Evolutionary conservation across 2,888 invertebrate genomes (phyloP).

Genomic region (Agonopterix alstromeriana): DNA sequence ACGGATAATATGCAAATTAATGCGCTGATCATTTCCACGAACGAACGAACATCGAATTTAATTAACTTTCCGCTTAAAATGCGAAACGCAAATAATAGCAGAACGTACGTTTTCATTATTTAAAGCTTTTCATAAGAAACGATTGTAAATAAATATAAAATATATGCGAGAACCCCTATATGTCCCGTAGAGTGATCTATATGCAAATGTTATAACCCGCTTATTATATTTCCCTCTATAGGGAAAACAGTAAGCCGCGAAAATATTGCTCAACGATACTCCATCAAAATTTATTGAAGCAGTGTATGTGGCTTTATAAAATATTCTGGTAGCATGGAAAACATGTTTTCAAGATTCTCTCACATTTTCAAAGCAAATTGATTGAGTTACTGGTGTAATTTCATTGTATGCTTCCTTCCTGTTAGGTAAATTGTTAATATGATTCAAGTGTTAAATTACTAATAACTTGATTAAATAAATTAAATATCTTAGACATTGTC

Average conservation of each 20-base stretch:
- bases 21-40: too few relatives aligned
- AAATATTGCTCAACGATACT: slow-evolving; percentile 47
- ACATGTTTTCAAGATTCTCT: slow-evolving; percentile 28
- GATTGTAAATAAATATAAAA: slow-evolving; percentile 2
- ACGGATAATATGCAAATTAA: too few relatives aligned
- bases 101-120: slow-evolving; percentile 39
- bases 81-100: slow-evolving; percentile 36
- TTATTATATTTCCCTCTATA: slow-evolving; percentile 66
- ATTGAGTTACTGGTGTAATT: background rate
- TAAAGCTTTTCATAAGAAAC: slow-evolving; percentile 50
- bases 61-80: slow-evolving; percentile 37
- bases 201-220: slow-evolving; percentile 74
- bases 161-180: slow-evolving; percentile 20
- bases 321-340: slow-evolving; percentile 27
- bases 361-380: background rate
- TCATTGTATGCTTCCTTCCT: too few relatives aligned
- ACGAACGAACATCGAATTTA: slow-evolving; percentile 17
- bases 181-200: slow-evolving; percentile 60
- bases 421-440: too few relatives aligned
- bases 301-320: slow-evolving; percentile 32
- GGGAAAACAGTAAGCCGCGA: slow-evolving; percentile 51
- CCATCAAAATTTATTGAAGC: slow-evolving; percentile 62
- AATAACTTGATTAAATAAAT: too few relatives aligned
- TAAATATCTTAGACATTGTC: too few relatives aligned
- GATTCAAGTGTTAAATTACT: too few relatives aligned